Evolutionary conservation across 2,113 vertebrate genomes (phyloP), one percentile per base, ranked within the genome.

Genomic region (Passerina amoena): DNA sequence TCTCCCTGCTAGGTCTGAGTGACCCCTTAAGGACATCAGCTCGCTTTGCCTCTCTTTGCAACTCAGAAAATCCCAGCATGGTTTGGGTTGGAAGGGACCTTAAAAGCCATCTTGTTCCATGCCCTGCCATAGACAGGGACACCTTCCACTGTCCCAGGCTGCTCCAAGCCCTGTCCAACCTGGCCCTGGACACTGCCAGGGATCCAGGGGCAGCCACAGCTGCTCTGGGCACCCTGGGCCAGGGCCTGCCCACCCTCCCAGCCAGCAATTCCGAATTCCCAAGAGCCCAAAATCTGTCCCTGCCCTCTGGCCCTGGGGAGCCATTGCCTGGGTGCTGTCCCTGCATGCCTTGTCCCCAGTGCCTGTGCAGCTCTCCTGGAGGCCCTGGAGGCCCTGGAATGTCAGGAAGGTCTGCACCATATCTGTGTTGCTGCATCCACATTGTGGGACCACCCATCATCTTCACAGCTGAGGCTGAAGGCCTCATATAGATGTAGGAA

Each of bases 101-200:
- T 24, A 8, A 30, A 45, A 3, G 1, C 2, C 60, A 25, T 6
- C 11, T 0, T 0, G 1, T 53, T 0, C 16, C 9, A 45, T 0
- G 5, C 10, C 2, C 44, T 51, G 35, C 20, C 20, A 45, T 8
- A 7, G 6, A 5, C 38, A 73, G 38, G 28, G 38, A 30, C 51
- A 75, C 0, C 11, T 82, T 0, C 20, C 44, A 8, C 15, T 8
- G 0, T 5, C 7, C 28, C 38, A 68, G 28, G 23, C 0, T n/a
- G 60, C 7, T 82, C 44, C 18, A 2, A 64, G 17, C 11, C 14
- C 24, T 4, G 0, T 64, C 50, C 76, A 89, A 0, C 33, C 45
- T 60, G 51, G 28, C 5, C 24, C 11, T 2, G 38, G 21, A 0
- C 61, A 82, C 45, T 89, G 0, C 23, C 60, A 68, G 69, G 45